These are phyloP conservation scores for Theocolax elegans DNA, from an alignment of 1,140 invertebrate species.

Conservation along the genomic window DNA sequence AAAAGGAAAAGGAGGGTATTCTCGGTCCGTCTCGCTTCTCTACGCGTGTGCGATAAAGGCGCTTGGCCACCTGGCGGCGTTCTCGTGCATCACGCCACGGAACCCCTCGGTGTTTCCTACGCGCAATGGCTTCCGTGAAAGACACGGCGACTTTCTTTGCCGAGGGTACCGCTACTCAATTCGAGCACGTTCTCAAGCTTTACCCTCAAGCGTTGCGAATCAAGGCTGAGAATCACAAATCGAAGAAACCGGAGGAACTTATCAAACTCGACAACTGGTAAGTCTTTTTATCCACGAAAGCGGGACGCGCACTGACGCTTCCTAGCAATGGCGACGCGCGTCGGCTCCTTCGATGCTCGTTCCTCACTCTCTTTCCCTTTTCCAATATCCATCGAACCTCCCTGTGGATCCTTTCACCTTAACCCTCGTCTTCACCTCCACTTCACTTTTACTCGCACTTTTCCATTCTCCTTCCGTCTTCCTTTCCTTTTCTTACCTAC, in stretches of 20 bases:
- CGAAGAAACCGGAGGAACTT: slow-evolving; percentile 91
- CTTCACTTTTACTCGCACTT: no score
- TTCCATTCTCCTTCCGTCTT: no score
- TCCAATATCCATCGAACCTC: no score
- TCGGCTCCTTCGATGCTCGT: not conserved
- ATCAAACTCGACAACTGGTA: slow-evolving; percentile 94
- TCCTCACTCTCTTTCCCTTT: no score
- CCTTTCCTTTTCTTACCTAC: no score
- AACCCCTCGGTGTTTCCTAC: slow-evolving; percentile 37
- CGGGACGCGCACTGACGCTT: not conserved
- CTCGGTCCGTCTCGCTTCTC: no score
- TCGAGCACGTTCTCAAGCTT: slow-evolving; percentile 87
- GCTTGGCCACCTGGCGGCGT: slow-evolving; percentile 30
- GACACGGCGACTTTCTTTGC: slow-evolving; percentile 91
- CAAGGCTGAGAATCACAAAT: slow-evolving; percentile 83
- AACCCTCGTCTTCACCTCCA: no score
- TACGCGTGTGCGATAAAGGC: no score
- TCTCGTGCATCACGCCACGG: slow-evolving; percentile 16
- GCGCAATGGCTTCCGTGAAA: slow-evolving; percentile 85
- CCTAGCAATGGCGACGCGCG: not conserved
- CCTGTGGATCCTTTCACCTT: no score
- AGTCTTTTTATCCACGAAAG: no score
- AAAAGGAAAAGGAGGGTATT: slow-evolving; percentile 17
- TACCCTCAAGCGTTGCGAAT: slow-evolving; percentile 88
- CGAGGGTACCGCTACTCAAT: slow-evolving; percentile 86